Conservation (phyloP, 1,140 invertebrate species). For the Hetaerina americana region DNA sequence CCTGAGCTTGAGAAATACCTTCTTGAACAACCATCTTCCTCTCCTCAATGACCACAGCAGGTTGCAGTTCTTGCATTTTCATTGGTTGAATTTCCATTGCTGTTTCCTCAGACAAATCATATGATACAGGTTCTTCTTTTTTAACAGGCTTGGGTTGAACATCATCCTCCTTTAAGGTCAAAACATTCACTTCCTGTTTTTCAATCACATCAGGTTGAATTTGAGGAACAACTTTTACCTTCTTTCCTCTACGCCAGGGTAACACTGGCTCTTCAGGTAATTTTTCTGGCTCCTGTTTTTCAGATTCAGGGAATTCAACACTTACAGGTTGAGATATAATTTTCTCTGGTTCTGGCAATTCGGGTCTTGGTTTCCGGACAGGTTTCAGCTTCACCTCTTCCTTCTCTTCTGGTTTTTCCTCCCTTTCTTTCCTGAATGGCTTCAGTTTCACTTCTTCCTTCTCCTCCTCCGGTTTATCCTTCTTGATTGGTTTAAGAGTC, state of each 20-base stretch:
- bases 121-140: slow-evolving; percentile 29
- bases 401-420: slow-evolving; percentile 15
- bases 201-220: background rate
- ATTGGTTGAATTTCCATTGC: background rate
- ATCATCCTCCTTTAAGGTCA: slow-evolving; percentile 26
- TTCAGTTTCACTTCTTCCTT: slow-evolving; percentile 21
- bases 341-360: slow-evolving; percentile 2
- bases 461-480: slow-evolving; percentile 19
- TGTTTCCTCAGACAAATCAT: background rate
- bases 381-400: slow-evolving; percentile 16
- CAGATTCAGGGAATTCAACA: too few relatives aligned
- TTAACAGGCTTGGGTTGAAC: slow-evolving; percentile 29
- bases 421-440: slow-evolving; percentile 15
- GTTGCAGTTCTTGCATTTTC: background rate
- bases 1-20: background rate
- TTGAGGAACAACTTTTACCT: background rate
- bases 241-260: slow-evolving; percentile 9
- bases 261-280: slow-evolving; percentile 8
- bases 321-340: slow-evolving; percentile 9
- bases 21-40: background rate
- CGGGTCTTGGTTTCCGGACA: slow-evolving; percentile 7
- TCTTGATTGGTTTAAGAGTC: slow-evolving; percentile 23
- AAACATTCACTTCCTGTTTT: background rate
- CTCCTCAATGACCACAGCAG: background rate
- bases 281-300: background rate